Percentiles rank a stretch among this genome's conserved stretches.
Conservation (phyloP, 2,113 vertebrate species). For the Opisthocomus hoazin region DNA sequence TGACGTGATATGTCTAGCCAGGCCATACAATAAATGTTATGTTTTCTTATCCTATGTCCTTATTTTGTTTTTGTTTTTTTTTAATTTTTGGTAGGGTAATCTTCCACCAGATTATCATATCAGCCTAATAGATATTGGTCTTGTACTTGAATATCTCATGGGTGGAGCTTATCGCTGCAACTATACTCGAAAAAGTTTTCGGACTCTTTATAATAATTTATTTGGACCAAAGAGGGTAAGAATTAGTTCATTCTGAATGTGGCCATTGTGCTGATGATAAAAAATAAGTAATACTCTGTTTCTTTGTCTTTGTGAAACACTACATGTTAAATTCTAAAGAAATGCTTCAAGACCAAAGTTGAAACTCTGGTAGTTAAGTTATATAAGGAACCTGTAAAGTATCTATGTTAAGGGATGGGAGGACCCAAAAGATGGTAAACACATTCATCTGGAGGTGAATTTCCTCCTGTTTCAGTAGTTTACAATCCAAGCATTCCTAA, state of each 20-base stretch:
- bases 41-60: neutral
- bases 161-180: constrained; percentile 96
- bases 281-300: neutral
- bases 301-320: neutral
- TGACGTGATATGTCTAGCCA: neutral
- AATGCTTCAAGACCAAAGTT: neutral
- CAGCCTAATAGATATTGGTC: constrained; percentile 95
- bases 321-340: neutral
- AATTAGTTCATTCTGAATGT: neutral
- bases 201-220: constrained; percentile 94
- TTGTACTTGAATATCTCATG: constrained; percentile 97
- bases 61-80: neutral
- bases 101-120: constrained; percentile 98
- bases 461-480: neutral
- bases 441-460: neutral
- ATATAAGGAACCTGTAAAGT: neutral
- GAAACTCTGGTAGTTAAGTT: neutral
- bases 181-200: constrained; percentile 94
- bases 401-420: neutral
- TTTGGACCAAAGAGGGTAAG: constrained; percentile 96
- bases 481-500: neutral
- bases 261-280: neutral
- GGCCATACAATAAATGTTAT: neutral
- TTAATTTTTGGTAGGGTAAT: constrained; percentile 80
- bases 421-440: neutral